Percentiles rank a stretch among this genome's conserved stretches.
These are phyloP conservation scores for Trinorchestia longiramus DNA, from an alignment of 1,140 invertebrate species.

Conservation along the genomic window DNA sequence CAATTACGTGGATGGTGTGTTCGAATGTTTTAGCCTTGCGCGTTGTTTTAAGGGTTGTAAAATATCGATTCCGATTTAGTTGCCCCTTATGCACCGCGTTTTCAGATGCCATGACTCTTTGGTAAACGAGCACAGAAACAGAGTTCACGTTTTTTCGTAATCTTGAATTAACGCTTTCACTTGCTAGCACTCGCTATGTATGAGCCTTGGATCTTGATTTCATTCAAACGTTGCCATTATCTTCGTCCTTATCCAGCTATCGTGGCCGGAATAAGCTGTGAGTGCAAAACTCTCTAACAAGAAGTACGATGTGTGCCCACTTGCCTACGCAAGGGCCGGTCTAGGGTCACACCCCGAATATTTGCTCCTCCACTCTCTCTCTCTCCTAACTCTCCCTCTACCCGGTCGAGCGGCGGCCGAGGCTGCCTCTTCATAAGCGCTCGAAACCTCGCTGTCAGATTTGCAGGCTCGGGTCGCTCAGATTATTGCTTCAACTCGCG, in stretches of 20 bases:
- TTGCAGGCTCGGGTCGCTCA: conserved; percentile 52
- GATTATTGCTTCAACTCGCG: conserved; percentile 54
- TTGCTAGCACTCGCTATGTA: not conserved
- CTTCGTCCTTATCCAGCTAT: not conserved
- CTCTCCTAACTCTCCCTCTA: not conserved
- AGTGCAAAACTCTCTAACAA: not conserved
- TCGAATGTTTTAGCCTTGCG: not conserved
- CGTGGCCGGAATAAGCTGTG: not conserved
- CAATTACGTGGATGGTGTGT: not conserved
- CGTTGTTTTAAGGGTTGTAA: not conserved
- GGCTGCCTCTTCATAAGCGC: conserved; percentile 38
- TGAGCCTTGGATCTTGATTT: not conserved
- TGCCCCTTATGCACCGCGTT: not conserved
- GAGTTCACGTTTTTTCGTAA: not conserved
- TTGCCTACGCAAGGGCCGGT: not conserved
- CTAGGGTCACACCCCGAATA: conserved; percentile 37
- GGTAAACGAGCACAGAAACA: not conserved
- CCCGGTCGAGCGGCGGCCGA: not conserved
- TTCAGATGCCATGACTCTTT: not conserved
- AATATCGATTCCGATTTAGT: not conserved
- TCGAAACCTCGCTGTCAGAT: conserved; percentile 51
- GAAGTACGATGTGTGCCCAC: not conserved
- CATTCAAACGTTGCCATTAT: not conserved
- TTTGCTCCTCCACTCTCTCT: not conserved
- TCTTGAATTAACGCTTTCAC: not conserved